Evolutionary conservation across 2,888 invertebrate species (phyloP).

Genomic region (Macropis europaea): DNA sequence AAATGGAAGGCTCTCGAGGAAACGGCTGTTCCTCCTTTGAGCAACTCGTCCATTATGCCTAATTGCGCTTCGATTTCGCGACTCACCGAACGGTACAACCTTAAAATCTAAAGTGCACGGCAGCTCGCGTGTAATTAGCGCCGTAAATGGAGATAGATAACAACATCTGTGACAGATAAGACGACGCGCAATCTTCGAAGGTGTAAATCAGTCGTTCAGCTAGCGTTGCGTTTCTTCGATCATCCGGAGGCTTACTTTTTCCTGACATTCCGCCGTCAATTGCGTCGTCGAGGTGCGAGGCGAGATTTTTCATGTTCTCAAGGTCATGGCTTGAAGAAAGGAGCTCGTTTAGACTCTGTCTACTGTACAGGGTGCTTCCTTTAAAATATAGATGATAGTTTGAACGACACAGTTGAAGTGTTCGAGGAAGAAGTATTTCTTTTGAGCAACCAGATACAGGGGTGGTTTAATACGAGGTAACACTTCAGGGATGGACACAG

Average conservation of each 20-base stretch:
- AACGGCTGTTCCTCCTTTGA: not conserved
- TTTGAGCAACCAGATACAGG: too few species aligned
- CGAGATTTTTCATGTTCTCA: too few species aligned
- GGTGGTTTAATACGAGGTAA: too few species aligned
- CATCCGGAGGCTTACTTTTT: slow-evolving; percentile 2
- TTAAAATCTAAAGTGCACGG: slow-evolving; percentile 20
- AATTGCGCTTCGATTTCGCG: slow-evolving; percentile 33
- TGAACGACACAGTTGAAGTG: too few species aligned
- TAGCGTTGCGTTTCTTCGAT: slow-evolving; percentile 3
- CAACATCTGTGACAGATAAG: slow-evolving; percentile 20
- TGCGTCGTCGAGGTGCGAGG: too few species aligned
- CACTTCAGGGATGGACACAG: too few species aligned
- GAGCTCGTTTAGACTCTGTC: too few species aligned
- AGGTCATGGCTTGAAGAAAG: too few species aligned
- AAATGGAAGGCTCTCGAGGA: not conserved
- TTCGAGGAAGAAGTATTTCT: too few species aligned
- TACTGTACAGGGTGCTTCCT: too few species aligned
- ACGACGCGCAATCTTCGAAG: slow-evolving; percentile 13
- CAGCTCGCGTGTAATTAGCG: slow-evolving; percentile 22
- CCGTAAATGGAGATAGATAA: slow-evolving; percentile 20
- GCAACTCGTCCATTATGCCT: slow-evolving; percentile 8
- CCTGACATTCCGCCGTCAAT: not conserved
- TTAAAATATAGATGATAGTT: too few species aligned
- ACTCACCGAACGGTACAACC: slow-evolving; percentile 4
- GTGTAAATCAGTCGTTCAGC: slow-evolving; percentile 18